Base-by-base conservation (phyloP, 2,797 vertebrate genomes). In the Myiothlypis chrysogaster region DNA sequence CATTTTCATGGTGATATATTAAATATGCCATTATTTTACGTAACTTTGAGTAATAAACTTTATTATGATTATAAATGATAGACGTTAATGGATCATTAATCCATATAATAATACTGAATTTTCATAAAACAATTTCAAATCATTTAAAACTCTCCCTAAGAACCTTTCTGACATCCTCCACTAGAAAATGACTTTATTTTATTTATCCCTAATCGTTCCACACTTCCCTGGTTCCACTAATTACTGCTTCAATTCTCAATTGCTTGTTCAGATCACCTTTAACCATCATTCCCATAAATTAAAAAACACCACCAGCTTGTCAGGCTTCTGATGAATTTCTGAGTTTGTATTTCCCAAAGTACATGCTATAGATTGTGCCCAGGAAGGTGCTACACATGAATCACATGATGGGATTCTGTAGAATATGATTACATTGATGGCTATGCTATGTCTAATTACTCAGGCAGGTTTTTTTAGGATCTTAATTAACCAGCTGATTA, bases 181-280 rank as follows among this genome's bases (percentile, higher is more conserved):
- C 34, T 65, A 73, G 70, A 92, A 90, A 93, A 81, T 90, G 14
- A 77, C n/a, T 94, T 95, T 61, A 35, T 91, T 97, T 97, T 93
- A 73, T 95, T 96, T 96, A 93, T 96, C 64, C 50, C 32, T 96
- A 94, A 95, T 92, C 18, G 0, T 90, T 94, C 79, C 64, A 93
- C 92, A 91, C 61, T 59, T 93, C 16, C 66, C 89, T 95, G 80
- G n/a, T 92, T 86, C 39, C 12, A 22, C 41, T 89, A 92, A 94
- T 94, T 96, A 94, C 87, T 72, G 57, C 53, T 94, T 83, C 92
- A 91, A 2, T 86, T 97, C 90, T 95, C 70, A 72, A 13, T 87
- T 96, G 50, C 70, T 94, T 96, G 80, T 96, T 93, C 86, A 82
- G 46, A 90, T 94, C 76, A 94, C 88, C 69, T 95, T 95, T 94